phyloP scores from a whole-genome alignment of 1,140 invertebrate genomes.

The Anoplolepis gracilipes region DNA sequence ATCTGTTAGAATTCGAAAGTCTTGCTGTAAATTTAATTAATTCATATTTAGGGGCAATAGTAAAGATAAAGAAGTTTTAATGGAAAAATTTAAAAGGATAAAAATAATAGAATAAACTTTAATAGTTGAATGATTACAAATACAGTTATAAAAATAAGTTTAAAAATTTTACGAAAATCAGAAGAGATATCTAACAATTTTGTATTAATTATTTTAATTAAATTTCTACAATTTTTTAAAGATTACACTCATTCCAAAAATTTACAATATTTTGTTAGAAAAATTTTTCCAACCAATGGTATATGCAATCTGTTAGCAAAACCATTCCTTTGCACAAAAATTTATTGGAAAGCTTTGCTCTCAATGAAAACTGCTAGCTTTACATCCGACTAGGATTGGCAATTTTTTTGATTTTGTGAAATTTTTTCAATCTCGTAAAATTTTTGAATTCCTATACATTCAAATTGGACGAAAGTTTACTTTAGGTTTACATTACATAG shows the following conservation, averaged over 20 bases:
- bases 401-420: conserved; percentile 38
- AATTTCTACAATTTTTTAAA: background rate
- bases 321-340: conserved; percentile 50
- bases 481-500: background rate
- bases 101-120: background rate
- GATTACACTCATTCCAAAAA: conserved; percentile 6
- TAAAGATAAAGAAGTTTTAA: too few species aligned
- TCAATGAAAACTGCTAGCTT: conserved; percentile 33
- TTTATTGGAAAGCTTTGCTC: conserved; percentile 48
- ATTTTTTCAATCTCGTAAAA: conserved; percentile 38
- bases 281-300: conserved; percentile 37
- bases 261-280: conserved; percentile 33
- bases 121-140: background rate
- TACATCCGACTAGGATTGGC: conserved; percentile 19
- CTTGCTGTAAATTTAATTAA: too few species aligned
- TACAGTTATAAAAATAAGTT: background rate
- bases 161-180: conserved; percentile 25
- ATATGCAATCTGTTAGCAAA: conserved; percentile 10
- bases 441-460: background rate
- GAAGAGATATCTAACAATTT: conserved; percentile 1
- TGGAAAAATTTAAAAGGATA: too few species aligned
- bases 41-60: too few species aligned
- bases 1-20: too few species aligned
- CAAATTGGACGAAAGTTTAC: background rate
- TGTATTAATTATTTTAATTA: background rate